phyloP scores from a whole-genome alignment of 37 sponge, comb jelly and placozoan species.

The Oscarella lobularis region DNA sequence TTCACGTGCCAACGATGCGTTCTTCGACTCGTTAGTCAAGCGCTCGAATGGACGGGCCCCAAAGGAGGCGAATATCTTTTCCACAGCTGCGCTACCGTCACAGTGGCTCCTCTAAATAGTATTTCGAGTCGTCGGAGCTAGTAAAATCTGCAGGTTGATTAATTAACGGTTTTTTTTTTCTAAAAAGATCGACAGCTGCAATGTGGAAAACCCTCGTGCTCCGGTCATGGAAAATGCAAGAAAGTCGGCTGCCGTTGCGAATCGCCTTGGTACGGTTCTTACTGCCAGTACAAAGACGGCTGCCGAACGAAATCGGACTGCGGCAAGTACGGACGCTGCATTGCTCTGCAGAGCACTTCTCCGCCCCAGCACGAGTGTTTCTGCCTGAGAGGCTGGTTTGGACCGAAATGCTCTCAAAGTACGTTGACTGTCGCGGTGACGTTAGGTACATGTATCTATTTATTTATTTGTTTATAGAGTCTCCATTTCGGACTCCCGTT shows the following conservation, averaged over 20 bases:
- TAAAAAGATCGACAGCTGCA: background rate
- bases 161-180: background rate
- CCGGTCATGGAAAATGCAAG: constrained; percentile 27
- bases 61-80: constrained; percentile 32
- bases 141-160: background rate
- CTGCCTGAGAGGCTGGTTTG: constrained; percentile 46
- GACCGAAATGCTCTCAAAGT: constrained; percentile 26
- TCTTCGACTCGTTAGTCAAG: constrained; percentile 46
- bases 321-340: constrained; percentile 27
- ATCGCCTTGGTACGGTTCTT: constrained; percentile 18
- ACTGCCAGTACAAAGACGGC: constrained; percentile 45
- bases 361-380: constrained; percentile 42
- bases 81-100: constrained; percentile 54
- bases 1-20: constrained; percentile 36
- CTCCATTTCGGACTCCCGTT: background rate
- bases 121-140: too few species aligned
- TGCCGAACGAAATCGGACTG: constrained; percentile 40
- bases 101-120: too few species aligned
- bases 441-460: background rate
- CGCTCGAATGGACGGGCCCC: constrained; percentile 41
- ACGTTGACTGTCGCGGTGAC: too few species aligned
- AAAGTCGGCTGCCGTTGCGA: constrained; percentile 22
- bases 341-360: constrained; percentile 24
- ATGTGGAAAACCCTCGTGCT: constrained; percentile 12
- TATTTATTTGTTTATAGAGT: background rate